Conservation (phyloP, 2,113 vertebrate species). For the Turdus rufiventris region DNA sequence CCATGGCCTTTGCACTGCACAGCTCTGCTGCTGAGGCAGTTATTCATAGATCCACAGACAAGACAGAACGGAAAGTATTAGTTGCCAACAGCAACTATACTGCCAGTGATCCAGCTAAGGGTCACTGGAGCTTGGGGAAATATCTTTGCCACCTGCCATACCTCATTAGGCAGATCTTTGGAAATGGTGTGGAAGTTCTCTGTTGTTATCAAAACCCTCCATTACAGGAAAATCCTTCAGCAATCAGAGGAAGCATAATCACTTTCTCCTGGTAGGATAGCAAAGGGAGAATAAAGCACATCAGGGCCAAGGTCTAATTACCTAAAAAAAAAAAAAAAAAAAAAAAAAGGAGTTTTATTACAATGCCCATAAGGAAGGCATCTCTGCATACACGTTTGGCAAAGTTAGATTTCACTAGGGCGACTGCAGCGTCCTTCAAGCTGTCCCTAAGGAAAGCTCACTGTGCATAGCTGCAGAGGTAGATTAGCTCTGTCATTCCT, state of each 20-base stretch:
- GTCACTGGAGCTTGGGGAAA: background rate
- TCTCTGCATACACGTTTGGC: background rate
- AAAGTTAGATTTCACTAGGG: background rate
- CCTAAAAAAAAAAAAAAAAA: background rate
- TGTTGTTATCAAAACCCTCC: background rate
- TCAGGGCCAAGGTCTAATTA: background rate
- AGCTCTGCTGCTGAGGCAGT: background rate
- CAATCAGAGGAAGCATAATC: background rate
- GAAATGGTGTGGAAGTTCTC: background rate
- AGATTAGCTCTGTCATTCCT: background rate
- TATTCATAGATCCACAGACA: background rate
- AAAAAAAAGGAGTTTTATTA: accelerated
- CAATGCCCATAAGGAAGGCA: background rate
- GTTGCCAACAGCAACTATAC: background rate
- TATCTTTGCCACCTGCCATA: background rate
- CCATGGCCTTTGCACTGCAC: background rate
- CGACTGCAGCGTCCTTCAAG: background rate
- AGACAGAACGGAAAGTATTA: background rate
- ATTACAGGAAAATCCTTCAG: background rate
- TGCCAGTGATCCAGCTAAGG: background rate
- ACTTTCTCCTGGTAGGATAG: background rate
- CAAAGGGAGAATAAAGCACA: background rate
- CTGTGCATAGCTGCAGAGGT: background rate
- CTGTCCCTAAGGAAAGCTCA: background rate
- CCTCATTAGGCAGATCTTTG: background rate